phyloP scores from a whole-genome alignment of 2,797 vertebrate species.

The Serranus cabrilla region DNA sequence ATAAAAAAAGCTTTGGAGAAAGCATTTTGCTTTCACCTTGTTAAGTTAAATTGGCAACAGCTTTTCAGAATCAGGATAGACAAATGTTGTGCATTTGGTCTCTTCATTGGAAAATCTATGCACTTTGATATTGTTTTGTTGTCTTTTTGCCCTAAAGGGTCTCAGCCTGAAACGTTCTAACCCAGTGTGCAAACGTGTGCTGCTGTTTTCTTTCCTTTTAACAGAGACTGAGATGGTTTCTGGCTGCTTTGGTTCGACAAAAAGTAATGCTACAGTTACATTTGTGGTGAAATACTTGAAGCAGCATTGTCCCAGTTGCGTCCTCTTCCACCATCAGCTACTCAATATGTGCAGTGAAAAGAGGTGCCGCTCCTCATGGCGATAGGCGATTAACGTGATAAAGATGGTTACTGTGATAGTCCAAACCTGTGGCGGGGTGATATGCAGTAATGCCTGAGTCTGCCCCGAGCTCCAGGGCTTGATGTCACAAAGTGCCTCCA shows the following conservation, averaged over 20 bases:
- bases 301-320: background rate
- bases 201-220: background rate
- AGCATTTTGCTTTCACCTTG: constrained; percentile 12
- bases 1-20: constrained; percentile 1
- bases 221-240: too few relatives aligned
- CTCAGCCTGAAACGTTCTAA: constrained; percentile 25
- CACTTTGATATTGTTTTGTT: constrained; percentile 5
- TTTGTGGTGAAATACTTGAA: background rate
- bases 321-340: constrained; percentile 11
- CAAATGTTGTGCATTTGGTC: constrained; percentile 8
- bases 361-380: constrained; percentile 46
- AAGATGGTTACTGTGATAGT: constrained; percentile 40
- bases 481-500: constrained; percentile 63
- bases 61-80: constrained; percentile 14
- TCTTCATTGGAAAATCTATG: constrained; percentile 30
- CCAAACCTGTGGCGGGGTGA: constrained; percentile 33
- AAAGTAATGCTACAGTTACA: background rate
- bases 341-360: constrained; percentile 38
- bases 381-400: constrained; percentile 48
- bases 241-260: background rate
- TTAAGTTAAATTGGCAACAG: constrained; percentile 16
- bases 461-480: constrained; percentile 30
- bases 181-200: background rate
- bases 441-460: constrained; percentile 39
- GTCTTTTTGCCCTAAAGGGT: constrained; percentile 11